phyloP scores from a whole-genome alignment of 2,113 vertebrate genomes.

The Urocynchramus pylzowi region DNA sequence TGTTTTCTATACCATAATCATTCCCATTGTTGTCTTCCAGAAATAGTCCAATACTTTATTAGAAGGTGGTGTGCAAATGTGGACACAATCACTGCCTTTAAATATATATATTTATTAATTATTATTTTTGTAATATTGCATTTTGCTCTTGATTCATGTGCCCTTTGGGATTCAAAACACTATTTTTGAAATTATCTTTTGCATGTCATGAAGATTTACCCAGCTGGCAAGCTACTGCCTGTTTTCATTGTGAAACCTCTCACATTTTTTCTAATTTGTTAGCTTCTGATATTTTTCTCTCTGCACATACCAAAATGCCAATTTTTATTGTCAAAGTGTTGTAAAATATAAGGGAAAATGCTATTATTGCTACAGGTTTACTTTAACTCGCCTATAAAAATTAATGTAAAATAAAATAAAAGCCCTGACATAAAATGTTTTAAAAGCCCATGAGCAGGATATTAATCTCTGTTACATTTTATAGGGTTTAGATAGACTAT shows the following conservation, averaged over 20 bases:
- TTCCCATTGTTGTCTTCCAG: background rate
- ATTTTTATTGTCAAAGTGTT: background rate
- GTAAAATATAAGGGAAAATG: constrained; percentile 42
- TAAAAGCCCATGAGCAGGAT: background rate
- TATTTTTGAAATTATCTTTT: background rate
- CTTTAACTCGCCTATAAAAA: constrained; percentile 15
- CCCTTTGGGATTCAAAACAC: background rate
- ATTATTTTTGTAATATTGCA: background rate
- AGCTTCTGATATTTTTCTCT: background rate
- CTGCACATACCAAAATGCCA: background rate
- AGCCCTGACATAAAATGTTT: background rate
- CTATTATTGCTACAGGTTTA: background rate
- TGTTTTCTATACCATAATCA: background rate
- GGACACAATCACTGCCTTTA: background rate
- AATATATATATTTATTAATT: too few relatives aligned
- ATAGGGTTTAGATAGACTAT: background rate
- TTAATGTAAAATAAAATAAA: constrained; percentile 10
- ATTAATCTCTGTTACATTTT: constrained; percentile 10
- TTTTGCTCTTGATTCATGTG: background rate
- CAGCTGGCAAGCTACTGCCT: background rate
- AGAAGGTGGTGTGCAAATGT: background rate
- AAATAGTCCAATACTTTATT: background rate
- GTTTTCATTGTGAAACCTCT: background rate
- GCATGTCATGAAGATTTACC: background rate
- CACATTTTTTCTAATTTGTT: background rate